A percentile compares a stretch with the other conserved stretches of the same genome.
These are phyloP conservation scores for Antheraea mylitta DNA, from an alignment of 1,140 invertebrate species.

Conservation along the genomic window DNA sequence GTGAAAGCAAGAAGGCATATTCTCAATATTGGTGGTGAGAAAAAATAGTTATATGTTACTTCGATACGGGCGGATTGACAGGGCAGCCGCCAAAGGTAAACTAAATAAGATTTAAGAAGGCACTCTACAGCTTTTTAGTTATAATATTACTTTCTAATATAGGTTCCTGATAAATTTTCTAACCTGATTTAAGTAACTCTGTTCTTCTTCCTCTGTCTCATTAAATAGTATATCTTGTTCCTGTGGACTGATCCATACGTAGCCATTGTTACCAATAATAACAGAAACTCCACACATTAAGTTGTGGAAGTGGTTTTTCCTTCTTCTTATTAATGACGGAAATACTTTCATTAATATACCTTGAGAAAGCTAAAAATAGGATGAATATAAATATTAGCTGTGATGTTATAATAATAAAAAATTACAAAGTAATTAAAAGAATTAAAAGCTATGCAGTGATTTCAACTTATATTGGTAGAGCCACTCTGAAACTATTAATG, in stretches of 20 bases:
- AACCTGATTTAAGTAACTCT: conserved; percentile 47
- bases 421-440: too few species aligned
- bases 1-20: too few species aligned
- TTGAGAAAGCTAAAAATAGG: conserved; percentile 61
- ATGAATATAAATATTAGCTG: background rate
- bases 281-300: conserved; percentile 93
- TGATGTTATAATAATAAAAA: background rate
- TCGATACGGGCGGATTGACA: too few species aligned
- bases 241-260: conserved; percentile 94
- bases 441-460: too few species aligned
- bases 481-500: too few species aligned
- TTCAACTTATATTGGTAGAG: too few species aligned
- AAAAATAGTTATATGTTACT: too few species aligned
- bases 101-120: too few species aligned
- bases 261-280: conserved; percentile 98
- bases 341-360: conserved; percentile 95
- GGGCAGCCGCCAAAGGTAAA: too few species aligned
- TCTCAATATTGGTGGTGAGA: too few species aligned
- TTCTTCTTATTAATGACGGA: conserved; percentile 94
- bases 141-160: too few species aligned
- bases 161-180: conserved; percentile 4
- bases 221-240: conserved; percentile 37
- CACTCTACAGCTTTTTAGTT: too few species aligned
- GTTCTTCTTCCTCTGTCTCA: conserved; percentile 42
- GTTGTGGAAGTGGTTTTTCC: conserved; percentile 98